Evolutionary conservation across 2,888 invertebrate species (phyloP).

Genomic region (Drosophila mercatorum): DNA sequence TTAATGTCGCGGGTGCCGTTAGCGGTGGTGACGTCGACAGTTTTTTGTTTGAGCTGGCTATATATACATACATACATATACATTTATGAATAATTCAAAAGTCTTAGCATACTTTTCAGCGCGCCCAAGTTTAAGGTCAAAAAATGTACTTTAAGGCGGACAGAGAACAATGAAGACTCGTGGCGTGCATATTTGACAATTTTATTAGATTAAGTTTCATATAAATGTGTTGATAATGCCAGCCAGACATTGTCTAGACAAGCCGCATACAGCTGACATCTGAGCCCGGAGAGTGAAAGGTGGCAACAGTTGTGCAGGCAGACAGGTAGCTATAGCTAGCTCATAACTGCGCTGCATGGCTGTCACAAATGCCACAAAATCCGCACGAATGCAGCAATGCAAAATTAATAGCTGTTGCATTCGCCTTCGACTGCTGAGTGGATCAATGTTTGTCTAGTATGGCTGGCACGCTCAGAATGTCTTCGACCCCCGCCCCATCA

Average conservation of each 20-base stretch:
- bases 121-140: conserved; percentile 56
- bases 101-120: conserved; percentile 43
- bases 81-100: conserved; percentile 62
- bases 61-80: conserved; percentile 31
- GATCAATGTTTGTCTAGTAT: conserved; percentile 45
- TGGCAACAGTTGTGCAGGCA: conserved; percentile 25
- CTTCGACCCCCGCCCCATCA: conserved; percentile 32
- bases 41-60: conserved; percentile 9
- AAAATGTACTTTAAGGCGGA: conserved; percentile 35
- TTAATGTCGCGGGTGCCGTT: conserved; percentile 51
- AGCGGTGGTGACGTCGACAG: conserved; percentile 18
- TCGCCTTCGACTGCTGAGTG: conserved; percentile 44
- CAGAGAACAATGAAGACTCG: neutral
- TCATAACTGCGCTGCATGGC: conserved; percentile 58
- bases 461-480: conserved; percentile 53
- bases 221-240: conserved; percentile 74
- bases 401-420: conserved; percentile 74
- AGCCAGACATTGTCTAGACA: conserved; percentile 71
- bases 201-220: conserved; percentile 71
- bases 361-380: conserved; percentile 74
- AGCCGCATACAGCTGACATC: conserved; percentile 59
- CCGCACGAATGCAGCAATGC: conserved; percentile 67
- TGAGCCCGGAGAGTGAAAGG: conserved; percentile 55
- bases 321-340: conserved; percentile 9
- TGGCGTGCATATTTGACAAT: conserved; percentile 67